These are phyloP conservation scores for Sycophila sp. DNA, from an alignment of 1,140 invertebrate genomes.

Conservation along the genomic window DNA sequence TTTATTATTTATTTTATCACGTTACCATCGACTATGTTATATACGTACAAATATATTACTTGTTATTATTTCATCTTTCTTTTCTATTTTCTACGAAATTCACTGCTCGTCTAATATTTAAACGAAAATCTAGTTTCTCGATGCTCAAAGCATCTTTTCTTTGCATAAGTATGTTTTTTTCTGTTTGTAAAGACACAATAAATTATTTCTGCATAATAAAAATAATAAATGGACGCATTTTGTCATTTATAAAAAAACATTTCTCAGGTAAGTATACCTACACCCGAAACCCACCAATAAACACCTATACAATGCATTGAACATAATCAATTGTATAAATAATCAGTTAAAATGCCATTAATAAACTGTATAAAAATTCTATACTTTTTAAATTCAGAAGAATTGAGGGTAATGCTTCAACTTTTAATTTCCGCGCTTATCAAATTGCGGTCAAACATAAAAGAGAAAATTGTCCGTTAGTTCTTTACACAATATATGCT, in stretches of 20 bases:
- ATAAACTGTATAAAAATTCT: too few species aligned
- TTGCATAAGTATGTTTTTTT: conserved; percentile 2
- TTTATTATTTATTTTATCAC: conserved; percentile 59
- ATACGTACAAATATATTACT: conserved; percentile 50
- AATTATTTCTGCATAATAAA: conserved; percentile 35
- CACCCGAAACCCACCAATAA: too few species aligned
- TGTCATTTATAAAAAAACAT: too few species aligned
- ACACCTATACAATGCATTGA: too few species aligned
- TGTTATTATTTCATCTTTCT: conserved; percentile 54
- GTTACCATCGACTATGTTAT: conserved; percentile 56
- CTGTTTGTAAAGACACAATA: conserved; percentile 26
- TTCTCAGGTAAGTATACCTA: too few species aligned
- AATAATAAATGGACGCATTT: background rate
- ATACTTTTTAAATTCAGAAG: too few species aligned
- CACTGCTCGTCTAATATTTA: conserved; percentile 14
- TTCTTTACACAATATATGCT: background rate
- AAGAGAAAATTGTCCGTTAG: background rate
- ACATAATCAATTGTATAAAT: too few species aligned
- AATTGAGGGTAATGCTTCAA: too few species aligned
- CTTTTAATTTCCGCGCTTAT: too few species aligned
- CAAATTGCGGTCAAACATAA: background rate
- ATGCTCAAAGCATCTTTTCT: conserved; percentile 7
- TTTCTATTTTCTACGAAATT: conserved; percentile 40
- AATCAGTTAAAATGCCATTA: too few species aligned
- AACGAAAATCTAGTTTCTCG: conserved; percentile 21